Evolutionary conservation across 1,140 invertebrate genomes (phyloP), one percentile per base, ranked within the genome.

Genomic region (Drosophila takahashii): DNA sequence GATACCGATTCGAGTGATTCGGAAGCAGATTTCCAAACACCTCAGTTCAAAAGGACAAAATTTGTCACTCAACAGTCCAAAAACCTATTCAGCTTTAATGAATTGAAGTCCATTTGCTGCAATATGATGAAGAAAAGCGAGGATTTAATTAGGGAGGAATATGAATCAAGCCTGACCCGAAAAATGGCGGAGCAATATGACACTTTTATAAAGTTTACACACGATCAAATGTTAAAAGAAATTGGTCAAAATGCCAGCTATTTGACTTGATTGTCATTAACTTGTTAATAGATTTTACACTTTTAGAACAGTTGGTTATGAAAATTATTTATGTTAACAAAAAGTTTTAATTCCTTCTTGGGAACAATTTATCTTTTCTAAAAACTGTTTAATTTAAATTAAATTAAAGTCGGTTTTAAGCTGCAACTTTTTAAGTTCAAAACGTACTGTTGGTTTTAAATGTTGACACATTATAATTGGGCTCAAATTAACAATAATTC

Each of bases 181-280:
- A 27, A 36, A 16, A 16, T 66, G 72, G 8, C 26, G 1, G 52
- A 57, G 18, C 71, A 76, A 42, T 66, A 76, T 10, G 71, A 75
- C 26, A 36, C 29, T 0, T 77, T 77, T 0, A 53, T 67, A 2
- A 77, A 67, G 22, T 77, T 77, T 3, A 76, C 22, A 0, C 54
- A 67, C 32, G 61, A 77, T 39, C 72, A 77, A 27, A 44, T 77
- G 41, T 26, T 22, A 9, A 22, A 18, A 0, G 44, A 51, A n/a
- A 6, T 1, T 11, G 73, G 13, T 0, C 2, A 47, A 0, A 11
- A 13, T 26, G 5, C 41, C 0, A 59, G 47, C 29, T 77, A 76
- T 39, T 44, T 77, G 2, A 42, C 27, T 0, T 76, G 2, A 44
- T 22, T 22, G 4, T 13, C 18, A 10, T 22, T 2, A 5, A 22